Conservation (phyloP, 37 sponge, comb jelly and placozoan species). For the Ianthella basta region DNA sequence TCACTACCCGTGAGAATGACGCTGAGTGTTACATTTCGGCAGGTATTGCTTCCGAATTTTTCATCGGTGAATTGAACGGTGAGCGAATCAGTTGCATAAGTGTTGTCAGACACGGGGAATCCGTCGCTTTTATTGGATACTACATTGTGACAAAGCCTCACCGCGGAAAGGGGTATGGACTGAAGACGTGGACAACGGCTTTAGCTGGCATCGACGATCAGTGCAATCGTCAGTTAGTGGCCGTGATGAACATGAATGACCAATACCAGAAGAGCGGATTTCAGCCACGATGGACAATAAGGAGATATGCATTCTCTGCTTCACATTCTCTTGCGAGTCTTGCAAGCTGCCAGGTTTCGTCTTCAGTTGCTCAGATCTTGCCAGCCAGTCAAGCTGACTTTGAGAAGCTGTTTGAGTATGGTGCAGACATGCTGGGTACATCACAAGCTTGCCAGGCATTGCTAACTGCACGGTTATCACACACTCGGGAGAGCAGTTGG, state of each 20-base stretch:
- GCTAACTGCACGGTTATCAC: not conserved
- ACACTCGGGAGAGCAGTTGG: not conserved
- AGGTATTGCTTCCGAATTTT: constrained; percentile 11
- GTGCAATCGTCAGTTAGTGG: not conserved
- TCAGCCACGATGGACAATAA: not conserved
- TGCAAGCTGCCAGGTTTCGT: not conserved
- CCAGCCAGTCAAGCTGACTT: constrained; percentile 1
- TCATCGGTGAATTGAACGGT: constrained; percentile 42
- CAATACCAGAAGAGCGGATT: constrained; percentile 29
- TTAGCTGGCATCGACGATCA: not conserved
- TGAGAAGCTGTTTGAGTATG: constrained; percentile 26
- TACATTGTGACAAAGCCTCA: constrained; percentile 20
- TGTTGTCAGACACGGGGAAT: not conserved
- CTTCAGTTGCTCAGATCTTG: not conserved
- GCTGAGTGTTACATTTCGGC: not conserved
- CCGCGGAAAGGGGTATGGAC: constrained; percentile 37
- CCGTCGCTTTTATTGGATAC: constrained; percentile 8
- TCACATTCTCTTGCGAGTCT: too few relatives aligned
- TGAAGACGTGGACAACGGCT: not conserved
- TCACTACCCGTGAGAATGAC: not conserved
- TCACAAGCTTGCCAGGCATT: not conserved
- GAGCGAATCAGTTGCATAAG: constrained; percentile 8
- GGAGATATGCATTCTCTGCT: too few relatives aligned
- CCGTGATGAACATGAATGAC: not conserved
- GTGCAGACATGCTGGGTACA: constrained; percentile 15